phyloP scores from a whole-genome alignment of 2,888 invertebrate species.

The Drosophila infuscata region DNA sequence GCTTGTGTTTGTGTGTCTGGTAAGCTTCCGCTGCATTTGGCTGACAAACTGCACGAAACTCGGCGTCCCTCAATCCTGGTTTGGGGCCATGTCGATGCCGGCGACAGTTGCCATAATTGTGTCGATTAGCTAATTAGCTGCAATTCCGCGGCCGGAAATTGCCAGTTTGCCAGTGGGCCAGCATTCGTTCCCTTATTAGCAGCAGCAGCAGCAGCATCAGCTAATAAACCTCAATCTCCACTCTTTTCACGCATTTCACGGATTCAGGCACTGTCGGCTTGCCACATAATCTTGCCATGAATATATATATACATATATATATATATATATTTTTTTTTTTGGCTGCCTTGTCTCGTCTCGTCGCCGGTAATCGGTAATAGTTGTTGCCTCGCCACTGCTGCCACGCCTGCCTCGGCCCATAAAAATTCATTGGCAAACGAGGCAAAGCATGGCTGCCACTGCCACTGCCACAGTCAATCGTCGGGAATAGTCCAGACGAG shows the following conservation, averaged over 20 bases:
- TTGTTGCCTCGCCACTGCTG: neutral
- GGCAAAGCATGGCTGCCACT: slow-evolving; percentile 58
- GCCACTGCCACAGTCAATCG: slow-evolving; percentile 38
- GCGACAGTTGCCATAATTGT: slow-evolving; percentile 62
- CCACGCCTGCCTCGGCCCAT: slow-evolving; percentile 61
- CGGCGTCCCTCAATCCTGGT: slow-evolving; percentile 2
- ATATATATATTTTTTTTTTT: slow-evolving; percentile 39
- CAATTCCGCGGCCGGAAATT: slow-evolving; percentile 76
- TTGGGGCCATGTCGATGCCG: slow-evolving; percentile 6
- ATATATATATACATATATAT: slow-evolving; percentile 62
- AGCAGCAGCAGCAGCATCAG: neutral
- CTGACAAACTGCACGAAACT: slow-evolving; percentile 17
- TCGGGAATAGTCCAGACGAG: slow-evolving; percentile 49
- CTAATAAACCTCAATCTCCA: slow-evolving; percentile 1
- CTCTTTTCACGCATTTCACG: neutral
- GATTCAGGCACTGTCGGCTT: slow-evolving; percentile 30
- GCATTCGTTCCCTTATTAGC: neutral
- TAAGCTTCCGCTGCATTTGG: slow-evolving; percentile 57
- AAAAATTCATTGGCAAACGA: slow-evolving; percentile 77
- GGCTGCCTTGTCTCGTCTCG: slow-evolving; percentile 36
- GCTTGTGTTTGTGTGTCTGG: slow-evolving; percentile 43
- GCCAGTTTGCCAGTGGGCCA: slow-evolving; percentile 50
- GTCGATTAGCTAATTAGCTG: slow-evolving; percentile 79
- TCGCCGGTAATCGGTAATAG: neutral
- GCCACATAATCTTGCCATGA: slow-evolving; percentile 73